A percentile compares a stretch with the other conserved stretches of the same genome.
phyloP scores from a whole-genome alignment of 2,113 vertebrate species.

The Tachuris rubrigastra region DNA sequence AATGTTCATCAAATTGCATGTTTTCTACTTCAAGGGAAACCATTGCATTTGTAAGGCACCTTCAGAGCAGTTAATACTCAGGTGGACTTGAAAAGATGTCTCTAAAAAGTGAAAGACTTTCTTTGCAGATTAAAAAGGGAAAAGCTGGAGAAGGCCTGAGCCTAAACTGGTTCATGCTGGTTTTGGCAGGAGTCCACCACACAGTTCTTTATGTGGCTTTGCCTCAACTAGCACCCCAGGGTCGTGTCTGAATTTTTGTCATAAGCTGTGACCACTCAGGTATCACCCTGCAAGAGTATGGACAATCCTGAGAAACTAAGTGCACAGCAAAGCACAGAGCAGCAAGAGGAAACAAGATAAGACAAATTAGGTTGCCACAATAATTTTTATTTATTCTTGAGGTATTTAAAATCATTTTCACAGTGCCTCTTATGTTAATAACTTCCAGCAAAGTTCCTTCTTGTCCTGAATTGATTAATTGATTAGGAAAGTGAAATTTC shows the following conservation, averaged over 20 bases:
- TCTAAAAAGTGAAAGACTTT: neutral
- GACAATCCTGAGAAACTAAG: neutral
- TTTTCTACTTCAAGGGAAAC: neutral
- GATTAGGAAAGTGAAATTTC: neutral
- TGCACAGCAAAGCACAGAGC: neutral
- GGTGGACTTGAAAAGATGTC: neutral
- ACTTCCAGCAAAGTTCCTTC: neutral
- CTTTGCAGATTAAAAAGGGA: neutral
- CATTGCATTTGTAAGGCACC: neutral
- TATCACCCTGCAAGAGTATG: neutral
- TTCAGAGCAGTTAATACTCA: neutral
- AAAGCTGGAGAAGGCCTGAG: neutral
- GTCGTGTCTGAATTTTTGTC: neutral
- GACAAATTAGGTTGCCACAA: neutral
- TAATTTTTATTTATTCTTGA: neutral
- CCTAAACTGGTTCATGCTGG: neutral
- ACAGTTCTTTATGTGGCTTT: neutral
- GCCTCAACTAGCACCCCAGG: neutral
- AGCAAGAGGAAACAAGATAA: neutral
- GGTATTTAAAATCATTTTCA: neutral
- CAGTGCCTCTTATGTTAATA: neutral
- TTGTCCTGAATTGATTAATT: neutral
- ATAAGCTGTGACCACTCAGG: fast-evolving
- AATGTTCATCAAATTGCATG: neutral
- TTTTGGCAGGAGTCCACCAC: neutral